Base-by-base conservation (phyloP, 2,888 invertebrate genomes). In the Ophion costatus region DNA sequence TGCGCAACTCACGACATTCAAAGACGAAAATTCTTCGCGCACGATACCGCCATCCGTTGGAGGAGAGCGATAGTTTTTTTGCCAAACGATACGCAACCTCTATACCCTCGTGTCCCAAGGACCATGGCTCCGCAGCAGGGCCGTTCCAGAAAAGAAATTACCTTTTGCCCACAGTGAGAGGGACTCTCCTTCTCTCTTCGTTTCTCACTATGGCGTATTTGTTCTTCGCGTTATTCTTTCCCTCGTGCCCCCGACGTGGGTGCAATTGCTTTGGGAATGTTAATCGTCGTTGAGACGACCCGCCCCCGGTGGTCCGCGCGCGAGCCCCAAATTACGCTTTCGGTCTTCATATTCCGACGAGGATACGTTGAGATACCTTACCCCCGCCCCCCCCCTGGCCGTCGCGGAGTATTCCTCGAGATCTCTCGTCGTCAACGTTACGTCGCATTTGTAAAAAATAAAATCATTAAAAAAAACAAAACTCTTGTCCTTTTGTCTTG, bases 191-290 rank as follows among this genome's bases (percentile, higher is more conserved):
- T 71, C 22, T 79, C 63, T 71, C 33, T 78, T 14, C 33, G 45
- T 33, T 66, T 78, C 59, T 82, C 81, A 20, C 81, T 57, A 45
- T 56, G 38, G 70, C 82, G 74, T 33, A 59, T 80, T 74, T 76
- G 20, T 24, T 69, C 45, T 33, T 66, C 64, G 29, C 64, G 17
- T 24, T 75, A 51, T 42, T 29, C 61, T 79, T 81, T 79, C 33
- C 76, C 74, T 78, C 77, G 63, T 74, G 78, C 67, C 57, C 77
- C 69, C 89, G 90, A 88, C 88, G 91, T 91, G 91, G 91, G 90
- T 91, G 91, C 92, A 92, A 92, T 92, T 90, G 91, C 92, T 91
- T 90, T 86, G 89, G 90, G 91, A 92, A 92, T 91, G 92, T 92
- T 92, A 92, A 92, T 91, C 89, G 91, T 76, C 87, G 88, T 85